A percentile compares a stretch with the other conserved stretches of the same genome.
Conservation (phyloP, 2,113 vertebrate species). For the Maccullochella peelii region DNA sequence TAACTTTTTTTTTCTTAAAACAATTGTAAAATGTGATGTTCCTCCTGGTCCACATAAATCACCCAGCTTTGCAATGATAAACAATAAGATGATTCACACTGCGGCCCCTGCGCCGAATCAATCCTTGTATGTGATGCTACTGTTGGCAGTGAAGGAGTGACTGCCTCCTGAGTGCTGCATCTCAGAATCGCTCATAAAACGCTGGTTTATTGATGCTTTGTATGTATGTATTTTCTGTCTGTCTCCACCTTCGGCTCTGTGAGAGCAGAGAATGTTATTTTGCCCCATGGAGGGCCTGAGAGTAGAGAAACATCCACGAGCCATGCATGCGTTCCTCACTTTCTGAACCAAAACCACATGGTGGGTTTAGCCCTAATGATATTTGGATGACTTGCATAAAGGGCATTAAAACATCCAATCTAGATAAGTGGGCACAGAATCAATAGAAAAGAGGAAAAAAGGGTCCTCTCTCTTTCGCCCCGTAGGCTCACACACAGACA, state of each 20-base stretch:
- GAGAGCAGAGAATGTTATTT: constrained; percentile 61
- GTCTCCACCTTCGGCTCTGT: constrained; percentile 46
- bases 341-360: constrained; percentile 76
- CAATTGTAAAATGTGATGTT: background rate
- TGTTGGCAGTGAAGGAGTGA: background rate
- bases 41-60: background rate
- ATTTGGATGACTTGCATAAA: constrained; percentile 79
- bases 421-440: constrained; percentile 63
- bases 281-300: constrained; percentile 57
- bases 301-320: constrained; percentile 58
- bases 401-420: constrained; percentile 66
- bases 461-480: constrained; percentile 37
- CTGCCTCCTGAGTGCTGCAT: constrained; percentile 1
- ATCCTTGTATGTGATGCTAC: background rate
- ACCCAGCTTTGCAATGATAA: constrained; percentile 2
- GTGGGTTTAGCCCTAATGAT: constrained; percentile 74
- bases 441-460: constrained; percentile 45
- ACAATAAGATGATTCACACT: background rate
- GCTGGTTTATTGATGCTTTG: constrained; percentile 45
- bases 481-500: constrained; percentile 17
- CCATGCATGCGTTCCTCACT: constrained; percentile 71
- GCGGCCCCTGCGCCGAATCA: background rate
- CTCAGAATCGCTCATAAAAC: constrained; percentile 25
- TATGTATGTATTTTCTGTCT: constrained; percentile 34
- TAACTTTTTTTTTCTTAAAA: constrained; percentile 7